Percentiles rank a stretch among this genome's conserved stretches.
phyloP scores from a whole-genome alignment of 2,797 vertebrate genomes.

The Sorex maritimensis region DNA sequence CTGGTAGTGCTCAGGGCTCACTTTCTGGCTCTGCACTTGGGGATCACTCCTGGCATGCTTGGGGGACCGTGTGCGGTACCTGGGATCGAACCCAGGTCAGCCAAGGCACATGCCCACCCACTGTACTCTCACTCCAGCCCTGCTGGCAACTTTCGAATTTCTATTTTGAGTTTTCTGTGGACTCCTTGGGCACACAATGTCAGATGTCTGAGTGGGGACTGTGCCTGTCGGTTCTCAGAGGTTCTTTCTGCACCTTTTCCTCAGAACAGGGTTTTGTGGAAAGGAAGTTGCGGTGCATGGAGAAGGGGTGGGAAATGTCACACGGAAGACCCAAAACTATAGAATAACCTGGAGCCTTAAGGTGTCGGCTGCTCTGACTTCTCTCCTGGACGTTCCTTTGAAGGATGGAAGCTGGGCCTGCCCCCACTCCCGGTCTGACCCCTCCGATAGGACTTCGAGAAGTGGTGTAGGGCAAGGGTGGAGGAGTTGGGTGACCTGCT shows the following conservation, averaged over 20 bases:
- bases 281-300: not conserved
- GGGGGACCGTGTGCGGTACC: no score
- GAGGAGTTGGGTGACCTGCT: not conserved
- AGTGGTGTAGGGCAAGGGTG: not conserved
- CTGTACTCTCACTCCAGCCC: no score
- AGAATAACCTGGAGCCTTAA: not conserved
- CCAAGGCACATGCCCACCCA: no score
- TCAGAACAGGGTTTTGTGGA: not conserved
- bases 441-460: not conserved
- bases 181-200: not conserved
- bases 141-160: no score
- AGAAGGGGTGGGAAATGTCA: not conserved
- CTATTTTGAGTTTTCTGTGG: not conserved
- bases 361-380: rapidly evolving
- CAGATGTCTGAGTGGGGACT: not conserved
- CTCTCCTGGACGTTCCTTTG: not conserved
- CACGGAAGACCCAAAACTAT: not conserved
- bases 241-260: not conserved
- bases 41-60: no score
- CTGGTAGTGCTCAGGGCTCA: no score
- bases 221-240: not conserved
- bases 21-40: no score
- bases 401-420: not conserved
- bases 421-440: no score
- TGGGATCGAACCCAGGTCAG: no score